phyloP scores from a whole-genome alignment of 2,888 invertebrate genomes.

The Lordiphosa fenestrarum region DNA sequence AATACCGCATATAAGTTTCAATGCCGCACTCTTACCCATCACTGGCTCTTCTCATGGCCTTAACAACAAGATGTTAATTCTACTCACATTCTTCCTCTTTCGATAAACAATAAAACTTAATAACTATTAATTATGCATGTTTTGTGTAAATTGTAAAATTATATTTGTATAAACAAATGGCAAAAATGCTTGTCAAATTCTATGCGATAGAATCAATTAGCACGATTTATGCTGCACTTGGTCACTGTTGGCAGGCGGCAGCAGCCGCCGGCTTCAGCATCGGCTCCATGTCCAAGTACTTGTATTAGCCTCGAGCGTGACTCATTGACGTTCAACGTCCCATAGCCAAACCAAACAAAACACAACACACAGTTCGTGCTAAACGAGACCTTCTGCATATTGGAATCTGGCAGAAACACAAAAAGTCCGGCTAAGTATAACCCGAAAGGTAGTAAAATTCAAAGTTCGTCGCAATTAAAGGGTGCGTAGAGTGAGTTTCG shows the following conservation, averaged over 20 bases:
- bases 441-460: constrained; percentile 31
- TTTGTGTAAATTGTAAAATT: constrained; percentile 47
- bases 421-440: constrained; percentile 11
- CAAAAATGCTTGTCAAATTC: constrained; percentile 58
- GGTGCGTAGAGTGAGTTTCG: constrained; percentile 53
- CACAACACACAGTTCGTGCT: constrained; percentile 58
- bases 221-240: constrained; percentile 73
- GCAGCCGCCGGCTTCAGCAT: constrained; percentile 22
- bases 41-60: constrained; percentile 6
- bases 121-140: constrained; percentile 73
- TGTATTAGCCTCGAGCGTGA: constrained; percentile 54
- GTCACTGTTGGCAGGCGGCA: constrained; percentile 26
- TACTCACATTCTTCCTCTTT: constrained; percentile 4
- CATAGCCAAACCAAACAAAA: not conserved
- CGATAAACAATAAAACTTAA: constrained; percentile 48
- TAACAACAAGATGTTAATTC: constrained; percentile 8
- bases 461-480: constrained; percentile 58
- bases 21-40: no score
- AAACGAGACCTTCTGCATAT: constrained; percentile 72
- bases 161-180: constrained; percentile 19
- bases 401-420: constrained; percentile 37
- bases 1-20: no score
- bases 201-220: constrained; percentile 68
- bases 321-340: constrained; percentile 36
- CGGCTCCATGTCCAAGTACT: constrained; percentile 46